Percentiles rank a stretch among this genome's conserved stretches.
Evolutionary conservation across 2,888 invertebrate species (phyloP).

Genomic region (Orthonevra nobilis): DNA sequence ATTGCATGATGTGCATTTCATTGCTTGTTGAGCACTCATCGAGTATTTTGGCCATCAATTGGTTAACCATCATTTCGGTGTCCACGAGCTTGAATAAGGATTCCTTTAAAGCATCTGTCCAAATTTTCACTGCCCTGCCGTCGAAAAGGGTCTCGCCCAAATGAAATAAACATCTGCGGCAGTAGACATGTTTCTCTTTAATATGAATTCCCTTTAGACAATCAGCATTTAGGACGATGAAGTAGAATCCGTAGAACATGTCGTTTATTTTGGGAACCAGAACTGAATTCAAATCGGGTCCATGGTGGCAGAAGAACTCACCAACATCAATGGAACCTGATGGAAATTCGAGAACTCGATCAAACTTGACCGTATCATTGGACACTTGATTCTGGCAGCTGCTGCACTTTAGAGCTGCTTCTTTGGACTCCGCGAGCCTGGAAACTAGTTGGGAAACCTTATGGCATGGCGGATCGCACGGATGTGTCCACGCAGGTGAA

Average conservation of each 20-base stretch:
- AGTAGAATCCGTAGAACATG: constrained; percentile 77
- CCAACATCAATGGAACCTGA: constrained; percentile 76
- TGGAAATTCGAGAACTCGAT: constrained; percentile 76
- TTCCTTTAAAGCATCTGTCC: constrained; percentile 74
- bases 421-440: constrained; percentile 60
- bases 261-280: constrained; percentile 73
- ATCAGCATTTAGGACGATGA: constrained; percentile 73
- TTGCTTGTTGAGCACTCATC: constrained; percentile 49
- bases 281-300: constrained; percentile 71
- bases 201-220: constrained; percentile 47
- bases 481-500: constrained; percentile 16
- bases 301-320: constrained; percentile 78
- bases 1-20: constrained; percentile 72
- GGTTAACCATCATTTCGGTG: constrained; percentile 62
- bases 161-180: constrained; percentile 74
- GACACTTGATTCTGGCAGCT: constrained; percentile 71
- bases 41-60: constrained; percentile 72
- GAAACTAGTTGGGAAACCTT: constrained; percentile 61
- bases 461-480: background rate
- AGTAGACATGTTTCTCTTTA: constrained; percentile 73
- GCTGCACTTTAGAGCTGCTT: too few relatives aligned
- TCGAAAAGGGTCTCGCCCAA: constrained; percentile 73
- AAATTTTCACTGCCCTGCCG: constrained; percentile 74
- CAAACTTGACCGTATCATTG: constrained; percentile 60
- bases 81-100: constrained; percentile 27